Base-by-base conservation (phyloP, 2,113 vertebrate species). In the Pseudolaguvia tuberculata region DNA sequence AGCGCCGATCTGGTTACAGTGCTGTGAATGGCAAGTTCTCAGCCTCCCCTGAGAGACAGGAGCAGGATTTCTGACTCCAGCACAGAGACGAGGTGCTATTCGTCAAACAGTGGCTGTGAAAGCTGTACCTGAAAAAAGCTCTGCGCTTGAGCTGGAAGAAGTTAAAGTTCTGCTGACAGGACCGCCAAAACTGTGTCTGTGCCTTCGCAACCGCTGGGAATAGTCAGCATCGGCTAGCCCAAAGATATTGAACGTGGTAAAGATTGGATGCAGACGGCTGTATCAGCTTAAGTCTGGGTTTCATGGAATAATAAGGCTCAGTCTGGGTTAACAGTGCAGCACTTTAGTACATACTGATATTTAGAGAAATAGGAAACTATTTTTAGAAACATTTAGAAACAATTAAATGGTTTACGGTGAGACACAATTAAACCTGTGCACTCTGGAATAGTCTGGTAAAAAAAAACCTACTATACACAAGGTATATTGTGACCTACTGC, bases 1-100 rank as follows among this genome's bases (percentile, higher is more conserved):
- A 92, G 86, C 83, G 8, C 84, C 48, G 91, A 93, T 94, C 90
- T 88, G 85, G 86, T 95, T 94, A 94, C 91, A 88, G 84, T 63
- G 79, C 84, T 76, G 85, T 91, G 88, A 90, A 88, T 88, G 82
- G 81, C 72, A 84, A 86, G 79, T 87, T 86, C 91, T 89, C 78
- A 87, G 86, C 81, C 88, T 91, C 93, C 92, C 89, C 80, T 80
- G 88, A 92, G 92, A 89, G 89, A 75, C 57, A 70, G 83, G 78
- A 85, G 85, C 84, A 88, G 85, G 85, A 85, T 91, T 88, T 87
- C 85, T 92, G 91, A 89, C 88, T 94, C 88, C 88, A 85, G 84
- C 82, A 79, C 88, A 77, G 83, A 90, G 84, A 91, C 70, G 82
- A 79, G 80, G 73, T 82, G 86, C 86, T 88, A 89, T 89, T 83